Conservation (phyloP, 2,113 vertebrate species). For the Benitochromis conjunctus region DNA sequence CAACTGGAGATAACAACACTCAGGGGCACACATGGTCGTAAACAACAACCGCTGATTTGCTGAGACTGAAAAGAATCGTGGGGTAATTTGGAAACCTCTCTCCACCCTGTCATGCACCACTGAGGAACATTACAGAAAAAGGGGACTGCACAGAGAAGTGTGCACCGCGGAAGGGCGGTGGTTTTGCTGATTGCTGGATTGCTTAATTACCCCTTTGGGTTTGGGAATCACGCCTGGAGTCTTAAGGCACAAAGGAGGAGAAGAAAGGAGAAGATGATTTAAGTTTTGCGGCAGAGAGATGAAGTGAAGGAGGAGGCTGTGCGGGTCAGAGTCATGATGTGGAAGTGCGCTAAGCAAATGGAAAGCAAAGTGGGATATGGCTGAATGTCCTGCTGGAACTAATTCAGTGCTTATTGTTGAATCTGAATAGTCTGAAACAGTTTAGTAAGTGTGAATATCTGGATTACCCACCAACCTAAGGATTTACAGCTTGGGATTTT, state of each 20-base stretch:
- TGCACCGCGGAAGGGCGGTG: slow-evolving; percentile 13
- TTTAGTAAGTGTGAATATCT: background rate
- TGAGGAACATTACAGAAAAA: background rate
- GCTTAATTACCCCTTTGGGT: slow-evolving; percentile 47
- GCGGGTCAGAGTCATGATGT: slow-evolving; percentile 13
- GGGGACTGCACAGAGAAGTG: background rate
- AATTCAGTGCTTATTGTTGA: background rate
- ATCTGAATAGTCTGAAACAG: background rate
- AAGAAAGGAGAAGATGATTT: slow-evolving; percentile 24
- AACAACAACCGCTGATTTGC: slow-evolving; percentile 20
- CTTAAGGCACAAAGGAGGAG: slow-evolving; percentile 11
- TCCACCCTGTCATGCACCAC: background rate
- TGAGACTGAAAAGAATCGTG: slow-evolving; percentile 15
- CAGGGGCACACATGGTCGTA: background rate
- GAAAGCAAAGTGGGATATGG: background rate
- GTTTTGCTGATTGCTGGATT: slow-evolving; percentile 53
- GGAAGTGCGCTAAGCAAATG: background rate
- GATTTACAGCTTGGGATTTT: background rate
- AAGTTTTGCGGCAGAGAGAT: background rate
- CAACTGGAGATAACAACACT: slow-evolving; percentile 27
- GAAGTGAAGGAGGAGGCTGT: slow-evolving; percentile 8
- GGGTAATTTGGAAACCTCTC: slow-evolving; percentile 22
- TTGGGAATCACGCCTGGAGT: slow-evolving; percentile 46
- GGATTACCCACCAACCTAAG: background rate
- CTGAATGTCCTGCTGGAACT: slow-evolving; percentile 7